Evolutionary conservation across 92 coral and sea anemone genomes (phyloP), one percentile per base, ranked within the genome.

Genomic region (Epizoanthus illoricatus): DNA sequence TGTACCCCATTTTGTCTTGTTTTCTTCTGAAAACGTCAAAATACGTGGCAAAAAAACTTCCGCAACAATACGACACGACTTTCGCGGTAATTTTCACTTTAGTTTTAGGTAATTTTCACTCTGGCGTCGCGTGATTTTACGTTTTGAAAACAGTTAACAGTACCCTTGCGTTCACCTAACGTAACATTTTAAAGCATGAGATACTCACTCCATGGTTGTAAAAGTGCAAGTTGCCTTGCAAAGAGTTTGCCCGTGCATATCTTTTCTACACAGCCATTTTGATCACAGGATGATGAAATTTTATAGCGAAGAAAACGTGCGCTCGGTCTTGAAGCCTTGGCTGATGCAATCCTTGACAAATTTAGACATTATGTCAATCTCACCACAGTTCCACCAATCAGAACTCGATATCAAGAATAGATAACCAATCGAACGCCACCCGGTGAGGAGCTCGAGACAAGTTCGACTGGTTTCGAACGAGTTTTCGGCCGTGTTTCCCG

Each of bases 181-280:
- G 59, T 40, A n/a, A 16, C 45, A 13, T 7, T 28, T 5, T 1
- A 54, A 41, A 5, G 12, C 7, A 21, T 15, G 7, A 7, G 42
- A 70, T 92, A 92, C 97, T 92, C 89, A 92, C 97, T 87, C 97
- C 97, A 92, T 92, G 97, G 87, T 86, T 90, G 95, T 82, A 87
- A 79, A 65, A 86, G 89, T 60, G 88, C 89, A 88, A 91, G 87
- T 64, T 75, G 81, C 73, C 74, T 85, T 89, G 84, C 76, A 19
- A 68, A 74, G 85, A 21, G 45, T 65, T 84, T 72, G 87, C 88
- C 88, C 52, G 24, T 10, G 85, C 78, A 79, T 42, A 16, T 45
- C 42, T 5, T 21, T 0, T 13, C 79, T 86, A 92, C 91, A 80
- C 93, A 91, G 91, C 97, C 97, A 93, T 93, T 88, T 88, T 88